Percentiles rank a stretch among this genome's conserved stretches.
phyloP scores from a whole-genome alignment of 92 coral and sea anemone genomes.

The Bergia sp. region DNA sequence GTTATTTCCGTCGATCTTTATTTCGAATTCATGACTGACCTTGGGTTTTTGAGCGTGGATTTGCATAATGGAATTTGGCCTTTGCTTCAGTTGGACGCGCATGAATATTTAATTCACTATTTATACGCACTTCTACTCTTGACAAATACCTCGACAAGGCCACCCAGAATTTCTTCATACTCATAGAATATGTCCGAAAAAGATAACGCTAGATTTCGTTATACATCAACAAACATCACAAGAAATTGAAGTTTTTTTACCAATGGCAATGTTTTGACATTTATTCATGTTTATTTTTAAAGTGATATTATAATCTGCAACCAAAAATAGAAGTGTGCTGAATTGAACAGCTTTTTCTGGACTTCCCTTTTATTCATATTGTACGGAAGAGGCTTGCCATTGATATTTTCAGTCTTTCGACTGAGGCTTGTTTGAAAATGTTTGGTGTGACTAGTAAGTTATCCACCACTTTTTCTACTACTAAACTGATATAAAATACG shows the following conservation, averaged over 20 bases:
- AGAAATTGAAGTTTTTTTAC: not conserved
- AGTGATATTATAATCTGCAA: not conserved
- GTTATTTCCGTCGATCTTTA: not conserved
- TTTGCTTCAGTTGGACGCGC: slow-evolving; percentile 13
- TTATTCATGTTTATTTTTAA: slow-evolving; percentile 8
- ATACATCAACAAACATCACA: not conserved
- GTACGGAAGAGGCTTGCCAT: not conserved
- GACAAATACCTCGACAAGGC: not conserved
- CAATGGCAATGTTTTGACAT: not conserved
- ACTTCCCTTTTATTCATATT: not conserved
- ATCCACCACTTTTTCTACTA: not conserved
- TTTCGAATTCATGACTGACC: not conserved
- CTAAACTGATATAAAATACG: too few relatives aligned
- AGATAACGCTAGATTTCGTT: not conserved
- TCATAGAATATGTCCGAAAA: not conserved
- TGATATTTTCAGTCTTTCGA: not conserved
- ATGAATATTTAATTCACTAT: slow-evolving; percentile 42
- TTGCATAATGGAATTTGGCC: slow-evolving; percentile 30
- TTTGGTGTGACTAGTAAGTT: not conserved
- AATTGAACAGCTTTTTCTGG: not conserved
- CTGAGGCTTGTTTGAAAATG: not conserved
- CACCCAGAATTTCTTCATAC: not conserved
- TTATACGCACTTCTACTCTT: not conserved
- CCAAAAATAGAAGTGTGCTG: slow-evolving; percentile 17
- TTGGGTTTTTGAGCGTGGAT: not conserved